Conservation (phyloP, 1,140 invertebrate species). For the Diplogasteroides magnus region DNA sequence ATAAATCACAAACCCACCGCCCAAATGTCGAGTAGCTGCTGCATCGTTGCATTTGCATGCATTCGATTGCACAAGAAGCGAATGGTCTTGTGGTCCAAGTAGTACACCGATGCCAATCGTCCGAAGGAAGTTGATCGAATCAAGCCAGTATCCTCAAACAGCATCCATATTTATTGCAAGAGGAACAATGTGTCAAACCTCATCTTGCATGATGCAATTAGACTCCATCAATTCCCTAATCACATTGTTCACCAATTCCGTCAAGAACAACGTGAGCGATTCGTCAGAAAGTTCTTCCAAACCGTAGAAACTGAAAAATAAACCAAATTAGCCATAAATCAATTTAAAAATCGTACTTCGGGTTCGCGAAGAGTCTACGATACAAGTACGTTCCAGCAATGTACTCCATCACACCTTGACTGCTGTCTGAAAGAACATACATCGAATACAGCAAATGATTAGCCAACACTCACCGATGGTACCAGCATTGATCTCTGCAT, state of each 20-base stretch:
- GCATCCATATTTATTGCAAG: conserved; percentile 11
- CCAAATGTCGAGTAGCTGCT: conserved; percentile 74
- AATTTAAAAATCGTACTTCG: conserved; percentile 57
- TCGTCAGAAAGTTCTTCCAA: conserved; percentile 71
- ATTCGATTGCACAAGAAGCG: conserved; percentile 73
- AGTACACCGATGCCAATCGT: conserved; percentile 90
- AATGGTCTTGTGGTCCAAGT: conserved; percentile 87
- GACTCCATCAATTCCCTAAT: conserved; percentile 69
- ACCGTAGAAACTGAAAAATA: conserved; percentile 68
- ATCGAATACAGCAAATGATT: too few relatives aligned
- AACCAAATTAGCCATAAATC: conserved; percentile 5
- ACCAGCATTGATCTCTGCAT: conserved; percentile 90
- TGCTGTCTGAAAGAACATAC: too few relatives aligned
- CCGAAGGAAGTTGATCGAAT: conserved; percentile 75
- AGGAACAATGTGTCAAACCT: conserved; percentile 54
- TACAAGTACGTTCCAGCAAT: conserved; percentile 98
- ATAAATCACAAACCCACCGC: conserved; percentile 58
- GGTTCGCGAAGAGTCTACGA: conserved; percentile 83
- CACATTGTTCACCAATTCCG: conserved; percentile 71
- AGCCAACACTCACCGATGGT: too few relatives aligned
- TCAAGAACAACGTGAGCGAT: conserved; percentile 66
- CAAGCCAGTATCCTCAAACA: conserved; percentile 32
- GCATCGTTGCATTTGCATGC: conserved; percentile 62
- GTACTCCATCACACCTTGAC: conserved; percentile 91
- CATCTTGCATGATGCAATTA: conserved; percentile 68